phyloP scores from a whole-genome alignment of 2,888 invertebrate genomes.

The Nymphalis c-album region DNA sequence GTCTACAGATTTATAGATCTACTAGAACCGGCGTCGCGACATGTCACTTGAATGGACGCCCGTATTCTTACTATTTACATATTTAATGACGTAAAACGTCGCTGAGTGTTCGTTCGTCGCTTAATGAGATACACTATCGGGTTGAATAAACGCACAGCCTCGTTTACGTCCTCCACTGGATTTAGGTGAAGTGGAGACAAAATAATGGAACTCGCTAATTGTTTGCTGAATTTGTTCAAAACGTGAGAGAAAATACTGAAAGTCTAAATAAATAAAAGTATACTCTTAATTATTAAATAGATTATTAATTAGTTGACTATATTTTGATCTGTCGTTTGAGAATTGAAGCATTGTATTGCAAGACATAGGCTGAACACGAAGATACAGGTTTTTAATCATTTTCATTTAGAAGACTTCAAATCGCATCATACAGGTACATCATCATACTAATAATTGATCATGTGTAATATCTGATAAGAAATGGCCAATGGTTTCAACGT shows the following conservation, averaged over 20 bases:
- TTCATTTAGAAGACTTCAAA: no score
- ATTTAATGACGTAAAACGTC: slow-evolving; percentile 75
- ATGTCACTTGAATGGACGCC: slow-evolving; percentile 74
- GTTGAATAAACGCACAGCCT: slow-evolving; percentile 42
- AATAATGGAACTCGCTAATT: slow-evolving; percentile 35
- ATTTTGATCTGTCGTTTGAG: neutral
- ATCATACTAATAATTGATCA: no score
- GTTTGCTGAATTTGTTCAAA: slow-evolving; percentile 30
- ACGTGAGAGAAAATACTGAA: slow-evolving; percentile 19
- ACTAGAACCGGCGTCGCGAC: slow-evolving; percentile 57
- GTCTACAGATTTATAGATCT: slow-evolving; percentile 54
- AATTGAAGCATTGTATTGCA: no score
- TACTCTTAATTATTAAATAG: neutral
- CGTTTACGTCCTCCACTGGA: slow-evolving; percentile 36
- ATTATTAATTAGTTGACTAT: neutral
- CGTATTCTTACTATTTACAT: slow-evolving; percentile 78
- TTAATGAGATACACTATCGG: slow-evolving; percentile 73
- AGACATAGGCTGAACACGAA: no score
- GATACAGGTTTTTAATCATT: no score
- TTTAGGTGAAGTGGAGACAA: slow-evolving; percentile 42
- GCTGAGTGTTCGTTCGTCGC: slow-evolving; percentile 48
- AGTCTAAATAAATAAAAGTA: slow-evolving; percentile 2
- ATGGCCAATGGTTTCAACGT: no score
- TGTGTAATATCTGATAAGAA: no score
- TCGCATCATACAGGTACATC: no score